Evolutionary conservation across 2,797 vertebrate species (phyloP).

Genomic region (Otus scops): DNA sequence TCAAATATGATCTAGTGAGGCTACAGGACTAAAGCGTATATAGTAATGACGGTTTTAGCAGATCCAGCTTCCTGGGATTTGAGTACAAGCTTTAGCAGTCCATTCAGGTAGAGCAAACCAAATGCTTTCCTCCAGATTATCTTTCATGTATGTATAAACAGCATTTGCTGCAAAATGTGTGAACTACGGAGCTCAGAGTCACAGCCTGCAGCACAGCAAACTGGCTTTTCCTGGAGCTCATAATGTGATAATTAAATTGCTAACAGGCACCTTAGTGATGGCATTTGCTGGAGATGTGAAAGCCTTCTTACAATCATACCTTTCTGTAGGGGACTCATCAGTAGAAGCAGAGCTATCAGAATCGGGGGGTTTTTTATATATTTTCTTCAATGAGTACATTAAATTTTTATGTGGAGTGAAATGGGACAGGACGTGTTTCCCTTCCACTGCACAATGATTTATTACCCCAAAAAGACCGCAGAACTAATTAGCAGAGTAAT

Average conservation of each 20-base stretch:
- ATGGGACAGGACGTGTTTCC: conserved; percentile 85
- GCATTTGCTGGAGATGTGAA: conserved; percentile 80
- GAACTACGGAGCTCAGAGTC: conserved; percentile 79
- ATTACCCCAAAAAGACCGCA: conserved; percentile 98
- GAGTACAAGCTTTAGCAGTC: neutral
- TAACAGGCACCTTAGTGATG: conserved; percentile 91
- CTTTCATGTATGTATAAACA: conserved; percentile 64
- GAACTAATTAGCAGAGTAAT: conserved; percentile 99
- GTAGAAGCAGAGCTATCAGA: conserved; percentile 59
- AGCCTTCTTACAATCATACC: conserved; percentile 76
- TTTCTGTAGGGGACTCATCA: conserved; percentile 73
- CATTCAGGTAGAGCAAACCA: neutral
- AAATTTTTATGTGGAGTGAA: conserved; percentile 86
- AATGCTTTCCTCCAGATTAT: conserved; percentile 16
- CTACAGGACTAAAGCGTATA: neutral
- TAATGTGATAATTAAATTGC: conserved; percentile 99
- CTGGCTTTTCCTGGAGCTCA: conserved; percentile 87
- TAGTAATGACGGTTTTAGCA: neutral
- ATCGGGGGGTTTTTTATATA: neutral
- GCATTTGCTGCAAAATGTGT: conserved; percentile 79
- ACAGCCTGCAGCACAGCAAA: conserved; percentile 85
- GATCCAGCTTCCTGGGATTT: neutral
- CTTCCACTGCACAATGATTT: conserved; percentile 98
- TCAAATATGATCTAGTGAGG: neutral
- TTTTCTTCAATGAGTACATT: conserved; percentile 81